Evolutionary conservation across 2,113 vertebrate species (phyloP), one percentile per base, ranked within the genome.

Genomic region (Pedionomus torquatus): DNA sequence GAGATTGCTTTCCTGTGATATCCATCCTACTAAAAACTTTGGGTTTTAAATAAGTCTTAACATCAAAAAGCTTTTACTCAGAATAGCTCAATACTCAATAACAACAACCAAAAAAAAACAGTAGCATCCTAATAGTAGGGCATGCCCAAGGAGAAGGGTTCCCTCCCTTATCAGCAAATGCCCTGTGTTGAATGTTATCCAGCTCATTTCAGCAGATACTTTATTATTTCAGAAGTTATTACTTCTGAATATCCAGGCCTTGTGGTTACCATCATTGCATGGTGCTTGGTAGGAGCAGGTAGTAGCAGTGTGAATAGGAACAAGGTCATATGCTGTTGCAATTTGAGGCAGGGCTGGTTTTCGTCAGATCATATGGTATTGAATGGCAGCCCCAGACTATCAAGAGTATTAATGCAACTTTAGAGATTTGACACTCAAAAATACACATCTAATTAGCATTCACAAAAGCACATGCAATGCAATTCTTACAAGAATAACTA

Each of bases 381-480:
- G 15, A 77, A 24, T 35, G 18, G 31, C 69, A 91, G 24, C 48
- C 26, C 20, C 33, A 64, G 57, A 7, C 25, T 54, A 19, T 55
- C 30, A 21, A 2, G 37, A 30, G 12, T 23, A 46, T 70, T 63
- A 61, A n/a, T 30, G 28, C 33, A 49, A 26, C 39, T 79, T 78
- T 14, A 68, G 55, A 84, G 37, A 41, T 52, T 77, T 9, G 20
- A 15, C 37, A n/a, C 61, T 87, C 48, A 86, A 70, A 93, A 81
- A 43, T 11, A 44, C 8, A 20, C 10, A 14, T 23, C 39, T 61
- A n/a, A 26, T 88, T 65, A 58, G 14, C 28, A 35, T 88, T 94
- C 41, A 44, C 58, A 63, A 78, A 77, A 77, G 30, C 21, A 37
- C 0, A 0, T 43, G 11, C 26, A 61, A 0, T 43, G 11, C 26